A percentile compares a stretch with the other conserved stretches of the same genome.
Evolutionary conservation across 1,140 invertebrate genomes (phyloP).

Genomic region (Drosophila parabipectinata): DNA sequence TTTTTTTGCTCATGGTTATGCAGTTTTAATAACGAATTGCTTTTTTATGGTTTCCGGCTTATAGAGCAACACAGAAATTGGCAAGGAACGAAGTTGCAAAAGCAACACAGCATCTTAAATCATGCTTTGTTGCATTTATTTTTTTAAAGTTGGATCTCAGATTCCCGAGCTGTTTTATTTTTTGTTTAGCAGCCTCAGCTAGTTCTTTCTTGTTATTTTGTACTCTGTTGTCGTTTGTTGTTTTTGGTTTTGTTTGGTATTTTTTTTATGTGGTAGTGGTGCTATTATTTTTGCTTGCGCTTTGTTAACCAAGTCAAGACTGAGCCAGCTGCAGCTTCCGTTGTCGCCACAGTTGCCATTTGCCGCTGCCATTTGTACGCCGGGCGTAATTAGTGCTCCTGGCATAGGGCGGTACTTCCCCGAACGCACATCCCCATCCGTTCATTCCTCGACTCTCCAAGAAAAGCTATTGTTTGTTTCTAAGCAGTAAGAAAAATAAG

Average conservation of each 20-base stretch:
- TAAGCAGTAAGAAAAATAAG: background rate
- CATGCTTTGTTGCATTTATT: slow-evolving; percentile 57
- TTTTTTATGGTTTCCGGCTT: slow-evolving; percentile 82
- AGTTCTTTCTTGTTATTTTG: slow-evolving; percentile 21
- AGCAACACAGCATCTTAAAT: slow-evolving; percentile 55
- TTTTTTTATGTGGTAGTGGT: slow-evolving; percentile 28
- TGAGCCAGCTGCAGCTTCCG: slow-evolving; percentile 62
- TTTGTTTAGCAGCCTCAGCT: slow-evolving; percentile 13
- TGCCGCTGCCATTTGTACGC: slow-evolving; percentile 73
- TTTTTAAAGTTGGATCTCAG: slow-evolving; percentile 41
- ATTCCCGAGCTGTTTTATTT: slow-evolving; percentile 11
- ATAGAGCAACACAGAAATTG: slow-evolving; percentile 67
- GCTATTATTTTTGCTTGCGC: slow-evolving; percentile 51
- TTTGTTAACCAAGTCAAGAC: slow-evolving; percentile 77
- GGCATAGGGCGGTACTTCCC: slow-evolving; percentile 74
- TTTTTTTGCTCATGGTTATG: slow-evolving; percentile 49
- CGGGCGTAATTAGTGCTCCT: slow-evolving; percentile 75
- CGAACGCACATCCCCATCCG: slow-evolving; percentile 21
- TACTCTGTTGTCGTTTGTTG: slow-evolving; percentile 25
- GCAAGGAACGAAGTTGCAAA: slow-evolving; percentile 61
- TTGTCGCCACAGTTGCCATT: slow-evolving; percentile 70
- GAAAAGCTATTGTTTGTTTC: background rate
- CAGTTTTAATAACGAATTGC: slow-evolving; percentile 80
- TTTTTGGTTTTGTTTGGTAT: slow-evolving; percentile 5
- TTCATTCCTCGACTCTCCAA: background rate